These are phyloP conservation scores for human (Homo sapiens) DNA, from an alignment of 2,113 vertebrate species.

Conservation along the genomic window GRCh38 chr16:21673001-21673500, in stretches of 20 bases:
- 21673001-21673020: no score
- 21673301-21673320: not conserved
- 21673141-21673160: no score
- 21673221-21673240: not conserved
- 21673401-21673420: not conserved
- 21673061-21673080: no score
- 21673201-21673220: not conserved
- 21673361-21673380: not conserved
- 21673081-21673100: no score
- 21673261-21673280: not conserved
- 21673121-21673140: no score
- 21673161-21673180: not conserved
- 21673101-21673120: no score
- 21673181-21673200: not conserved
- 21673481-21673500: no score
- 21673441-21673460: not conserved
- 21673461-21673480: not conserved
- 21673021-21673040: no score
- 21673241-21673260: not conserved
- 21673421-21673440: not conserved
- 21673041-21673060: no score
- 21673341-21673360: not conserved
- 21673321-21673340: not conserved
- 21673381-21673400: not conserved
- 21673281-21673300: not conserved